These are phyloP conservation scores for Penelope pileata DNA, from an alignment of 2,113 vertebrate genomes.

Conservation along the genomic window DNA sequence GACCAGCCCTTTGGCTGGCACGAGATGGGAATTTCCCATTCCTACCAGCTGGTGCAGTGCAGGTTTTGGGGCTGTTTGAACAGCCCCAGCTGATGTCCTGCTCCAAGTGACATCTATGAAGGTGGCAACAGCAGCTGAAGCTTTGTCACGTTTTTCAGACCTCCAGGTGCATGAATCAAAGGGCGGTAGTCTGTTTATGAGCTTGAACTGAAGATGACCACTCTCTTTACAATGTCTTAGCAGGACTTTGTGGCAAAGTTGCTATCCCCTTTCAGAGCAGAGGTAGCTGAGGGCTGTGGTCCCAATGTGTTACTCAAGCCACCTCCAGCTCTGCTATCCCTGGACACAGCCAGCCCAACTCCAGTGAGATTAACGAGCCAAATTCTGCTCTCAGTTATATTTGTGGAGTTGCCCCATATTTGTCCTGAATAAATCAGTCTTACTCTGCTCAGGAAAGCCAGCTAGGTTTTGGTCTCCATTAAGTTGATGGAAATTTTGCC, in stretches of 20 bases:
- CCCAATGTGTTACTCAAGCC: neutral
- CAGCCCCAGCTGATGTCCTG: neutral
- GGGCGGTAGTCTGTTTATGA: neutral
- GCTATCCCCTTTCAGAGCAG: neutral
- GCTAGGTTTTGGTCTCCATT: constrained; percentile 15
- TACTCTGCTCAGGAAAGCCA: neutral
- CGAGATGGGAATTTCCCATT: neutral
- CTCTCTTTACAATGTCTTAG: neutral
- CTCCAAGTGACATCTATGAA: neutral
- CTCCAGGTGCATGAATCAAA: neutral
- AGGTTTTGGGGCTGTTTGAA: neutral
- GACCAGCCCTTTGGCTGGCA: neutral
- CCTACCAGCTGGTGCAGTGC: neutral
- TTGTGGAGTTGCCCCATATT: neutral
- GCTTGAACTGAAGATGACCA: neutral
- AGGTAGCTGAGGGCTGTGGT: neutral
- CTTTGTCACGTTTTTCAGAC: neutral
- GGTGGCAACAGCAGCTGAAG: neutral
- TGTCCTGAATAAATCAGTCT: neutral
- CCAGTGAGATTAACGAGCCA: neutral
- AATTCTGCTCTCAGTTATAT: neutral
- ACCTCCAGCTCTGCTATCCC: neutral
- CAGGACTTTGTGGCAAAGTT: neutral
- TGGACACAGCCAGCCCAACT: neutral
- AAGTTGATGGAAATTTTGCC: constrained; percentile 17